These are phyloP conservation scores for Leptosomus discolor DNA, from an alignment of 2,113 vertebrate genomes.

Conservation along the genomic window DNA sequence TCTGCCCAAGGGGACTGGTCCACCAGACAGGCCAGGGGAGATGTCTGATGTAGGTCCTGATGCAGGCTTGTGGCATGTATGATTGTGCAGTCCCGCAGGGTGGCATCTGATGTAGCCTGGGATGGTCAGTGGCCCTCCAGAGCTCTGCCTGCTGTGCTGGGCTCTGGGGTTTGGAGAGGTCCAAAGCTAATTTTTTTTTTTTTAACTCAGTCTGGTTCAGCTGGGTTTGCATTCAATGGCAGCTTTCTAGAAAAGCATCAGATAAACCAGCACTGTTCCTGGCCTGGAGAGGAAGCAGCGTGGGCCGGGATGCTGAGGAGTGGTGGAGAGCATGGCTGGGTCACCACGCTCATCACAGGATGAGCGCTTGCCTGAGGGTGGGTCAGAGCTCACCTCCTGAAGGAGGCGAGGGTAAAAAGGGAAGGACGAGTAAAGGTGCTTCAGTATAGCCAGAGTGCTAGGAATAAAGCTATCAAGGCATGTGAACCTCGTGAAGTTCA, in stretches of 20 bases:
- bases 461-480: background rate
- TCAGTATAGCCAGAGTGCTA: background rate
- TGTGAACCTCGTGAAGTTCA: background rate
- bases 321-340: accelerated
- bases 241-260: background rate
- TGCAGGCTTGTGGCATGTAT: background rate
- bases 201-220: background rate
- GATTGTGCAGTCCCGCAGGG: background rate
- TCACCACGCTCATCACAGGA: background rate
- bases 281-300: accelerated
- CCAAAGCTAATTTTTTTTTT: background rate
- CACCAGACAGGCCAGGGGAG: background rate
- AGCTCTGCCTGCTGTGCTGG: background rate
- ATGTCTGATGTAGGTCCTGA: background rate
- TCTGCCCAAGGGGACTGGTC: no score
- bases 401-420: background rate
- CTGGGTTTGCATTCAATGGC: background rate
- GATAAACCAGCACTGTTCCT: background rate
- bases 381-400: background rate
- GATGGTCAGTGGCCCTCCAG: background rate
- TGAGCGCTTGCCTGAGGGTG: no score
- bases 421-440: background rate
- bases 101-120: accelerated
- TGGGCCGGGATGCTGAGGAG: background rate
- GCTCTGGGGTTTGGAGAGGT: background rate